Percentiles rank a stretch among this genome's conserved stretches.
These are phyloP conservation scores for Gortyna flavago DNA, from an alignment of 2,888 invertebrate genomes.

Conservation along the genomic window DNA sequence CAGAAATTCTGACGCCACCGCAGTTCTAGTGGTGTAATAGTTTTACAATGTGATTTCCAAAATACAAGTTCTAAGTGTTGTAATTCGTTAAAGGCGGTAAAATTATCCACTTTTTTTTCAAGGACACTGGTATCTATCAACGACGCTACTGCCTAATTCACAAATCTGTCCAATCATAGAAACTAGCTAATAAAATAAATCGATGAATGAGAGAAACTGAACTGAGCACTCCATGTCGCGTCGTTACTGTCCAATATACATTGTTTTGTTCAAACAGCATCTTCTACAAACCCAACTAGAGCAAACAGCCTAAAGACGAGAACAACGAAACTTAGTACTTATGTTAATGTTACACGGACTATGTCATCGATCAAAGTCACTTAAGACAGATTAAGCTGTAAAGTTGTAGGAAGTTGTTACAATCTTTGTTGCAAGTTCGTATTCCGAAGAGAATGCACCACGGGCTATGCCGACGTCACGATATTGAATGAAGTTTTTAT, in stretches of 20 bases:
- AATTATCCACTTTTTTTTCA: not conserved
- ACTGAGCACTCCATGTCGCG: not conserved
- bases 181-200: not conserved
- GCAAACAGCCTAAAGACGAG: conserved; percentile 30
- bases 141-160: not conserved
- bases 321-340: conserved; percentile 48
- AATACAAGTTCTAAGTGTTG: not conserved
- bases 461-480: conserved; percentile 50
- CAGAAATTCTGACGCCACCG: not conserved
- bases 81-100: not conserved
- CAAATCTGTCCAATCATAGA: not conserved
- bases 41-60: not conserved
- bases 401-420: conserved; percentile 73
- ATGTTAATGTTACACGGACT: conserved; percentile 57
- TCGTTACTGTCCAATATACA: not conserved
- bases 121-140: not conserved
- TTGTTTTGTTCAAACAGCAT: conserved; percentile 10
- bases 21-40: not conserved
- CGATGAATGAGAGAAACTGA: not conserved
- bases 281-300: conserved; percentile 9
- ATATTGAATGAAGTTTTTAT: conserved; percentile 19
- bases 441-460: conserved; percentile 74
- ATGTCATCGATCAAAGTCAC: conserved; percentile 79
- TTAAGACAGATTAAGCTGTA: conserved; percentile 77
- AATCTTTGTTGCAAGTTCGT: conserved; percentile 77